These are phyloP conservation scores for Scophthalmus maximus DNA, from an alignment of 2,113 vertebrate genomes.

Conservation along the genomic window DNA sequence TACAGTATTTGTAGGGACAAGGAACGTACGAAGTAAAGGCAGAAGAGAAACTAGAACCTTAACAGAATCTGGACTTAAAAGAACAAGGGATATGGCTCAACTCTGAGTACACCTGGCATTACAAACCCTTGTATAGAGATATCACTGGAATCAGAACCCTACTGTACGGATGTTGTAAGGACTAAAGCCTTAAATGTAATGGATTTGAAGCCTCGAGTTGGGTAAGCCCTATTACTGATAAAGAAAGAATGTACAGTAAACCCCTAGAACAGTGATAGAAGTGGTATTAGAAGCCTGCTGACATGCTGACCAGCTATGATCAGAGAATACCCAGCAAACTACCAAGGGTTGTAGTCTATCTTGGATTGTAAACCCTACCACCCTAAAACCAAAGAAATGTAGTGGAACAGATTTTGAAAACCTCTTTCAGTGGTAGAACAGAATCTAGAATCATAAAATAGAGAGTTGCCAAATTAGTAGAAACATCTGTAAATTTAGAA, in stretches of 20 bases:
- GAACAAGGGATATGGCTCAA: too few relatives aligned
- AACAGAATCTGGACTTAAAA: neutral
- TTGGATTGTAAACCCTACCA: too few relatives aligned
- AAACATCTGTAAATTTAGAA: neutral
- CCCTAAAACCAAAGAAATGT: neutral
- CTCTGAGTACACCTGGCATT: neutral
- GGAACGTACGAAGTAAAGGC: too few relatives aligned
- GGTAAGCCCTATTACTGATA: constrained; percentile 3
- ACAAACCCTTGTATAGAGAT: neutral
- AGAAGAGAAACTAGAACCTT: constrained; percentile 16
- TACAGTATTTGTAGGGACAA: constrained; percentile 2
- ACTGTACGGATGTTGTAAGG: neutral
- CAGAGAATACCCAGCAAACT: too few relatives aligned
- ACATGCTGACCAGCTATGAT: too few relatives aligned
- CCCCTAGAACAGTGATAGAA: too few relatives aligned
- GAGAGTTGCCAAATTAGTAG: neutral
- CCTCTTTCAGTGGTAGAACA: neutral
- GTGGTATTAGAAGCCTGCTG: too few relatives aligned
- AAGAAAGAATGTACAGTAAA: neutral
- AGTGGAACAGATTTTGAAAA: neutral
- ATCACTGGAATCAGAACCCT: neutral
- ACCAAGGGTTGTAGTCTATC: too few relatives aligned
- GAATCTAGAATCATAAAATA: neutral
- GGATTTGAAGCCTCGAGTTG: constrained; percentile 5
- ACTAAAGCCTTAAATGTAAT: neutral